Evolutionary conservation across 2,797 vertebrate genomes (phyloP), one percentile per base, ranked within the genome.

Genomic region (Gymnopithys bicolor): DNA sequence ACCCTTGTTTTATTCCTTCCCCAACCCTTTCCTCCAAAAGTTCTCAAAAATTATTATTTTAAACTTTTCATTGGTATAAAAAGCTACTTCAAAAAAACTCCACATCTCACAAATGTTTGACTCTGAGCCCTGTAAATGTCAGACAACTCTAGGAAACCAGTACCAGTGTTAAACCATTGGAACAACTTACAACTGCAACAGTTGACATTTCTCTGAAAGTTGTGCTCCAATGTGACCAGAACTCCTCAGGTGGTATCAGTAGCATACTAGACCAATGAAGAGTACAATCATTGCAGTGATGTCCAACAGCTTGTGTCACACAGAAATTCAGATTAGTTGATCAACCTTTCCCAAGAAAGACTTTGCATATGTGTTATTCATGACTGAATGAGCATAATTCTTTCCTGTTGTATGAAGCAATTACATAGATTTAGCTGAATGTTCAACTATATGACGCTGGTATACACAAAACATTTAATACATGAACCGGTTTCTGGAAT

Each of bases 321-420:
- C 22, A 85, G 52, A 77, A 95, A 86, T 73, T 76, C 81, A 82
- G 68, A 89, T 52, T 37, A 86, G 53, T 56, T 83, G 73, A 84
- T 81, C 60, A 70, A n/a, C 43, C 41, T 70, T 93, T 87, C 88
- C 68, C 6, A 51, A 77, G 80, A 73, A 85, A 37, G 51, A 24
- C 45, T 91, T 94, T 78, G 77, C 48, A 84, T 43, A 63, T 78
- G 27, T 28, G 30, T 73, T 81, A 69, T 75, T 88, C 70, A 46
- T 59, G 70, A 91, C 19, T 46, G 74, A 88, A 70, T 13, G 18
- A 86, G n/a, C 52, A 89, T 53, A 93, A 87, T 81, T 33, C 55
- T 84, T 91, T 79, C 59, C 64, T 5, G 4, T 27, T 60, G 11
- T 37, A 76, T 30, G 70, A 91, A 88, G 91, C 52, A 84, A 74